Percentiles rank a stretch among this genome's conserved stretches.
These are phyloP conservation scores for Alectoris magna DNA, from an alignment of 2,797 vertebrate genomes.

Conservation along the genomic window DNA sequence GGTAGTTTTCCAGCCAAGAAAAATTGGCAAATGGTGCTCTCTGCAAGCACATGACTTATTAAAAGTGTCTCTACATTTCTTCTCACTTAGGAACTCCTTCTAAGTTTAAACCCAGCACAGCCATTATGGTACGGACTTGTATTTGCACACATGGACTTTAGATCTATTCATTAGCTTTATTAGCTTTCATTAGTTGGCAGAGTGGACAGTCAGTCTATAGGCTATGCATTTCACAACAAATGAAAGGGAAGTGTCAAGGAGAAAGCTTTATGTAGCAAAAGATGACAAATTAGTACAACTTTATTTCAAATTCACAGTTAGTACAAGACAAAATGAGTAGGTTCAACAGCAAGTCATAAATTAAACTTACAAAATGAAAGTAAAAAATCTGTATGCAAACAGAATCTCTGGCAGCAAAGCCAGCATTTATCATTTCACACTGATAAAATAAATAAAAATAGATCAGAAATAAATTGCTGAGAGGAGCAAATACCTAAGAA, in stretches of 20 bases:
- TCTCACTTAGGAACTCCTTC: background rate
- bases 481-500: background rate
- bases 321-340: background rate
- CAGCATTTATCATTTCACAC: background rate
- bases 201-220: background rate
- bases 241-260: fast-evolving
- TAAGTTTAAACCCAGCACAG: background rate
- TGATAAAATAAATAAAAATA: background rate
- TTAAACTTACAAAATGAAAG: background rate
- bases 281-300: background rate
- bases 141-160: background rate
- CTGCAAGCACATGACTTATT: background rate
- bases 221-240: background rate
- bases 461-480: background rate
- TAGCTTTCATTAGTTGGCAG: background rate
- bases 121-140: background rate
- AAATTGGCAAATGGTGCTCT: background rate
- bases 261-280: background rate
- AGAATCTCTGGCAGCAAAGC: background rate
- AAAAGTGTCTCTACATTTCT: background rate
- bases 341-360: slow-evolving; percentile 29
- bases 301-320: background rate
- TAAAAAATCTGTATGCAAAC: background rate
- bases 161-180: background rate
- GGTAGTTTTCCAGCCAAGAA: background rate